These are phyloP conservation scores for Channa argus DNA, from an alignment of 2,113 vertebrate species.

Conservation along the genomic window DNA sequence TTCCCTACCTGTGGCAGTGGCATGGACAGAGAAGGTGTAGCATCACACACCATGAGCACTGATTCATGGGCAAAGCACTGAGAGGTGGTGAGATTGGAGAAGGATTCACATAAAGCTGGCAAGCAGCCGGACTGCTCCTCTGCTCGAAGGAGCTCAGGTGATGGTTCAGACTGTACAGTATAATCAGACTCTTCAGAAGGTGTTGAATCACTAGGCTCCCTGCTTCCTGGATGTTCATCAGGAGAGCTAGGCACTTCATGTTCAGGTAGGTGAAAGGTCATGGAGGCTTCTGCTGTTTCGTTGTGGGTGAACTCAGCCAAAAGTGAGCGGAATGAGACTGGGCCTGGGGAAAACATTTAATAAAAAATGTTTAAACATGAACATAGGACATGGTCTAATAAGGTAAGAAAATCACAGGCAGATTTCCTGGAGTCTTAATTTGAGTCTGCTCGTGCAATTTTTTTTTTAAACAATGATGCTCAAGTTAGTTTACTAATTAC, in stretches of 20 bases:
- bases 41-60: conserved; percentile 20
- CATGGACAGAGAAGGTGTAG: neutral
- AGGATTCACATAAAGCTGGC: conserved; percentile 47
- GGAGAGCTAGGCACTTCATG: neutral
- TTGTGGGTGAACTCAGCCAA: conserved; percentile 80
- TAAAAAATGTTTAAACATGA: too few relatives aligned
- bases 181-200: conserved; percentile 12
- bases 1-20: neutral
- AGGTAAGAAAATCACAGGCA: too few relatives aligned
- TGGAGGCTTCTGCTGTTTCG: conserved; percentile 53
- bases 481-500: too few relatives aligned
- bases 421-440: too few relatives aligned
- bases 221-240: neutral
- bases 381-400: too few relatives aligned
- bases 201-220: neutral
- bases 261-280: conserved; percentile 55
- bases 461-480: too few relatives aligned
- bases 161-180: conserved; percentile 30
- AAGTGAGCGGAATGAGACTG: conserved; percentile 83
- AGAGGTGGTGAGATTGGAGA: conserved; percentile 65
- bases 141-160: conserved; percentile 61
- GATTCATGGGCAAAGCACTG: conserved; percentile 55
- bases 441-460: too few relatives aligned
- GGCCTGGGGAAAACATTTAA: conserved; percentile 32
- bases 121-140: conserved; percentile 11